These are phyloP conservation scores for Ciconia maguari DNA, from an alignment of 2,113 vertebrate species.

Conservation along the genomic window DNA sequence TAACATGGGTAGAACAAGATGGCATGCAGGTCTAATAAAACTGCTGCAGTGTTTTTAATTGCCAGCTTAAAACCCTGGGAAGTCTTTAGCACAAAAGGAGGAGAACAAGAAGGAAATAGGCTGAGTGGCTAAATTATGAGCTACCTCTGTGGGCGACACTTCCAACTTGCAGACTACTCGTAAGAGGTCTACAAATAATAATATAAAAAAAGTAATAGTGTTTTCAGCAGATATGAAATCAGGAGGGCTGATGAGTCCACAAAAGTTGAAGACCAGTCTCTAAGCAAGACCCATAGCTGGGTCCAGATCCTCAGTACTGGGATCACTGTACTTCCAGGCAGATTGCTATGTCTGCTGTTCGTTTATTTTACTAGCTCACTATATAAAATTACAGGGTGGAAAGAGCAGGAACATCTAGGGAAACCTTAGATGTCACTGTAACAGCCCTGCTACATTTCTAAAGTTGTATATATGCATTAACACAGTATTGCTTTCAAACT, in stretches of 20 bases:
- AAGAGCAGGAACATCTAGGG: constrained; percentile 53
- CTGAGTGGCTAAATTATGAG: not conserved
- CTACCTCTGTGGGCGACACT: not conserved
- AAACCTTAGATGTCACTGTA: constrained; percentile 58
- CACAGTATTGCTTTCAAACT: constrained; percentile 49
- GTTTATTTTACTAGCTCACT: constrained; percentile 52
- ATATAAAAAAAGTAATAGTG: not conserved
- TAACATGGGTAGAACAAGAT: constrained; percentile 15
- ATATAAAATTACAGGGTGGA: constrained; percentile 61
- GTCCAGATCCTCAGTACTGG: not conserved
- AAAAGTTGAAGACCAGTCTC: not conserved
- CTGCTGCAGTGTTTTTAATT: not conserved
- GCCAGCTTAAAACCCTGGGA: not conserved
- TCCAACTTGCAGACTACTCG: not conserved
- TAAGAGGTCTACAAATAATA: not conserved
- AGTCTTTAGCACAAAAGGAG: not conserved
- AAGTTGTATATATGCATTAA: constrained; percentile 31
- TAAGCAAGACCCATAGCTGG: not conserved
- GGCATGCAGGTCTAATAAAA: not conserved
- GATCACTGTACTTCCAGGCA: not conserved
- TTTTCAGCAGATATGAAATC: not conserved
- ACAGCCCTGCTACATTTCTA: constrained; percentile 22
- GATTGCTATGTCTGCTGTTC: constrained; percentile 27
- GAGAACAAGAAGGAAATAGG: not conserved
- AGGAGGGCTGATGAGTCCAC: not conserved